Conservation (phyloP, 2,113 vertebrate genomes). For the Periophthalmodon schlosseri region DNA sequence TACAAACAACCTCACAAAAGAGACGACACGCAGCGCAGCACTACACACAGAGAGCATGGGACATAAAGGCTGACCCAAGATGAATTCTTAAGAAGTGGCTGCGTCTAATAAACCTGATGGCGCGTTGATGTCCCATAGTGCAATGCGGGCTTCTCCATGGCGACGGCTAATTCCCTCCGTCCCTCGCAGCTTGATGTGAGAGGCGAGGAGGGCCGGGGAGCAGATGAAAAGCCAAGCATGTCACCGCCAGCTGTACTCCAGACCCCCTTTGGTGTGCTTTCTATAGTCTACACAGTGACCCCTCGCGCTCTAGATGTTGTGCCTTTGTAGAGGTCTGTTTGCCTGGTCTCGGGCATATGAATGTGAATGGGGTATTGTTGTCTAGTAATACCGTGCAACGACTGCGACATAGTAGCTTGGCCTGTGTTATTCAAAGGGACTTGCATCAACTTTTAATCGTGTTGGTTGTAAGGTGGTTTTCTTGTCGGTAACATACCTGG, state of each 20-base stretch:
- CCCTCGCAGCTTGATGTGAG: slow-evolving; percentile 36
- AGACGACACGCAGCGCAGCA: neutral
- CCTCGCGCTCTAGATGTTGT: neutral
- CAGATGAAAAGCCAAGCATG: slow-evolving; percentile 66
- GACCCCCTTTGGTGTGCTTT: slow-evolving; percentile 26
- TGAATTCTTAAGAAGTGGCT: neutral
- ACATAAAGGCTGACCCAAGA: neutral
- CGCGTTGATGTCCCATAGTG: slow-evolving; percentile 14
- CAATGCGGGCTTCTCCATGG: slow-evolving; percentile 41
- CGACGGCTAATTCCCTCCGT: slow-evolving; percentile 33
- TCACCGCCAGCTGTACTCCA: slow-evolving; percentile 61
- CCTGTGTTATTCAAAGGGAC: neutral
- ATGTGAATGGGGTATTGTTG: neutral
- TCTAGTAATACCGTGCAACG: neutral
- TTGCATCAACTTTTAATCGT: neutral
- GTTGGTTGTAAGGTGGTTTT: too few relatives aligned
- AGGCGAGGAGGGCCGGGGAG: slow-evolving; percentile 47
- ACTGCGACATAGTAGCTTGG: neutral
- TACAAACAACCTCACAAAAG: neutral
- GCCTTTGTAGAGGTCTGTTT: neutral
- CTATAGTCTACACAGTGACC: slow-evolving; percentile 14
- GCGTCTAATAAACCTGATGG: neutral
- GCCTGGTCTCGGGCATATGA: neutral
- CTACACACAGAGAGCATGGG: neutral
- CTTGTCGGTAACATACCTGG: neutral